Evolutionary conservation across 2,797 vertebrate species (phyloP).

Genomic region (Corythornis leucogaster): DNA sequence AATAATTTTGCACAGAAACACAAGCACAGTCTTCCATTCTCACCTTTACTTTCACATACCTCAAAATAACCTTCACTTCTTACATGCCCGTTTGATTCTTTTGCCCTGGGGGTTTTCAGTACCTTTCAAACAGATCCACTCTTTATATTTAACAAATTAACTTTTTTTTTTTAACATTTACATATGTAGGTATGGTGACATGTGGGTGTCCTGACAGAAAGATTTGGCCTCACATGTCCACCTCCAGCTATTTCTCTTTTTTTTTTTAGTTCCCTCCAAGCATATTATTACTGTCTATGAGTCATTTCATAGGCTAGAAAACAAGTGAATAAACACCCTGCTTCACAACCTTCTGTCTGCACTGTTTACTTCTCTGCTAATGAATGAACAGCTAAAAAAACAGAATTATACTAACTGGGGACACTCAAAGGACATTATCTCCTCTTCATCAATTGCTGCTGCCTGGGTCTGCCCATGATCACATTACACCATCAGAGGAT

Average conservation of each 20-base stretch:
- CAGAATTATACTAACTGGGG: slow-evolving; percentile 38
- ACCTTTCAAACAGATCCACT: not conserved
- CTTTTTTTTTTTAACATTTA: not conserved
- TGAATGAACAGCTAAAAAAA: slow-evolving; percentile 56
- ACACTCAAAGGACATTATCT: slow-evolving; percentile 45
- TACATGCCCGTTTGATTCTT: not conserved
- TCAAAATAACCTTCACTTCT: not conserved
- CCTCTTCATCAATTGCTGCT: not conserved
- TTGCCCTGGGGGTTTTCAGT: not conserved
- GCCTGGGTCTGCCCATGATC: not conserved
- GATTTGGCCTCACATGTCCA: not conserved
- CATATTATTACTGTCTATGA: slow-evolving; percentile 47
- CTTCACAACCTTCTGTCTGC: slow-evolving; percentile 54
- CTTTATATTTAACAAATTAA: not conserved
- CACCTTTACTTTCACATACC: not conserved
- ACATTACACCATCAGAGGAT: not conserved
- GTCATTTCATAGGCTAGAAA: slow-evolving; percentile 61
- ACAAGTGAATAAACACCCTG: slow-evolving; percentile 61
- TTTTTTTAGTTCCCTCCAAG: not conserved
- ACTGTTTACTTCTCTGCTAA: slow-evolving; percentile 53
- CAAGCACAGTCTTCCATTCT: not conserved
- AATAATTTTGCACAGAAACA: not conserved
- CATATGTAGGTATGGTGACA: not conserved
- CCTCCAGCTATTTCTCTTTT: not conserved
- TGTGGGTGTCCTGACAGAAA: slow-evolving; percentile 20